phyloP scores from a whole-genome alignment of 2,113 vertebrate species.

The Labeo rohita region DNA sequence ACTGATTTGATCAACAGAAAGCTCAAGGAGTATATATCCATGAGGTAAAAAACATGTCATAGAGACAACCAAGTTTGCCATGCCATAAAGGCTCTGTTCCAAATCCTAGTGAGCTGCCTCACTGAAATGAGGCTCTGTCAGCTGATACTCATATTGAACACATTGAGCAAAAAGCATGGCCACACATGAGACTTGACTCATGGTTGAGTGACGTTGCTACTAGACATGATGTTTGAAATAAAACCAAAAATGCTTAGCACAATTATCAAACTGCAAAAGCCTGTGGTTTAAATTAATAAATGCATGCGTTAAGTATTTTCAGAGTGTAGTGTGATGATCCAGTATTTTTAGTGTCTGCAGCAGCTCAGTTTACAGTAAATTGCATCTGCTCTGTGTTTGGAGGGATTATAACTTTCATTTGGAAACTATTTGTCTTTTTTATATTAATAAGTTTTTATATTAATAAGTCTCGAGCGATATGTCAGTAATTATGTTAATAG shows the following conservation, averaged over 20 bases:
- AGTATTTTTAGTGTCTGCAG: no score
- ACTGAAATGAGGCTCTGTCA: neutral
- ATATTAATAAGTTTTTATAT: no score
- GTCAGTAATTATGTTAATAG: no score
- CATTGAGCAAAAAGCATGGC: no score
- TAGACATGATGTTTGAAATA: no score
- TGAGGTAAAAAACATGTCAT: conserved; percentile 82
- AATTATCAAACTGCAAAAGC: neutral
- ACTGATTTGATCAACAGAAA: conserved; percentile 95
- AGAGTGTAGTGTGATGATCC: no score
- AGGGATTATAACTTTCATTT: no score
- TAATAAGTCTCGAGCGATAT: no score
- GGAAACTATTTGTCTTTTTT: no score
- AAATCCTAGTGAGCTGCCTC: neutral
- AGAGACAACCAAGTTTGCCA: neutral
- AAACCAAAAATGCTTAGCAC: neutral
- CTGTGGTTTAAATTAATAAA: neutral
- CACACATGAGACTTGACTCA: neutral
- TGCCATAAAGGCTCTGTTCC: neutral
- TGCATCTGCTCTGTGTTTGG: no score
- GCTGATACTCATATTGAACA: neutral
- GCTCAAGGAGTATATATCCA: conserved; percentile 95
- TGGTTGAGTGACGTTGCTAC: neutral
- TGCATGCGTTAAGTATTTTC: neutral
- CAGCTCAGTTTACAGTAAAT: no score